Evolutionary conservation across 2,888 invertebrate species (phyloP).

Genomic region (Drosophila flavopinicola): DNA sequence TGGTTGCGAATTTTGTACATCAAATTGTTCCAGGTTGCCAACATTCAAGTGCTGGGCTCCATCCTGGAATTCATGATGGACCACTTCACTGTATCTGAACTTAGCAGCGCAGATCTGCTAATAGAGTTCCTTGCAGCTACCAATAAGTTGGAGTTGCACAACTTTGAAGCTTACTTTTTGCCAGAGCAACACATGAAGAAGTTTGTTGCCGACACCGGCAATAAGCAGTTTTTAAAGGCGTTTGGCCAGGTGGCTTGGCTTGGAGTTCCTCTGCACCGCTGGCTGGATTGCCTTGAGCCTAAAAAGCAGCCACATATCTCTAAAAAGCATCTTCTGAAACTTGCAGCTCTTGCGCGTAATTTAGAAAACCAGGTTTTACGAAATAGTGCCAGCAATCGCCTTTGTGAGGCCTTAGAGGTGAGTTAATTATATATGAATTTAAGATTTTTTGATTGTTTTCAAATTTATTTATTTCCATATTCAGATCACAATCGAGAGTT

Average conservation of each 20-base stretch:
- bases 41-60: not conserved
- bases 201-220: not conserved
- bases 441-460: no score
- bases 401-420: constrained; percentile 9
- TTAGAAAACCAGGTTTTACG: not conserved
- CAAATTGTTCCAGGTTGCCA: not conserved
- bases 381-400: not conserved
- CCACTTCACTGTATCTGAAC: constrained; percentile 7
- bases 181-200: constrained; percentile 1
- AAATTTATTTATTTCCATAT: no score
- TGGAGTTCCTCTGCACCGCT: constrained; percentile 8
- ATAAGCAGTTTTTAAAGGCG: constrained; percentile 10
- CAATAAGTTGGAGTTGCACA: constrained; percentile 8
- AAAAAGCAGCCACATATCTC: constrained; percentile 3
- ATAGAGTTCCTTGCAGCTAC: constrained; percentile 12
- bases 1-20: constrained; percentile 4
- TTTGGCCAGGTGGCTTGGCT: constrained; percentile 7
- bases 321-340: not conserved
- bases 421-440: not conserved
- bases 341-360: not conserved
- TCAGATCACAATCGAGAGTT: not conserved
- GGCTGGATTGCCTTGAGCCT: not conserved
- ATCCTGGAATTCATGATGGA: constrained; percentile 7
- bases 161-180: not conserved
- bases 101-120: constrained; percentile 7